Evolutionary conservation across 2,113 vertebrate genomes (phyloP).

Genomic region (Gadus macrocephalus): DNA sequence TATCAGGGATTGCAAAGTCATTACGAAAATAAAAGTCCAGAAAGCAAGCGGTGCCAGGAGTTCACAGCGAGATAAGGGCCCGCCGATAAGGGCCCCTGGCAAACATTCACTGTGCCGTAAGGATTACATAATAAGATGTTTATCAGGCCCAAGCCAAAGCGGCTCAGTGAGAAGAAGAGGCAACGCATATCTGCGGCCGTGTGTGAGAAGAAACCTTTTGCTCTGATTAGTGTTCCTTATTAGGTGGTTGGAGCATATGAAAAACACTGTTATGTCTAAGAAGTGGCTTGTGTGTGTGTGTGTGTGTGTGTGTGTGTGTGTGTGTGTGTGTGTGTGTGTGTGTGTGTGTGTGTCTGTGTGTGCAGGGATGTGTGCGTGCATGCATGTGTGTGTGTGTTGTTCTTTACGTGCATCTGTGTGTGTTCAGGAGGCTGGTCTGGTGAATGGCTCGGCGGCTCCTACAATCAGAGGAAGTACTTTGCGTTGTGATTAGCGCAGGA

Average conservation of each 20-base stretch:
- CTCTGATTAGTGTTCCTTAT: background rate
- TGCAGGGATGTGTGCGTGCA: constrained; percentile 18
- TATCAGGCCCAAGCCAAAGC: constrained; percentile 60
- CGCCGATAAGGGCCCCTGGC: constrained; percentile 53
- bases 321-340: background rate
- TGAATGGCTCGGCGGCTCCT: constrained; percentile 61
- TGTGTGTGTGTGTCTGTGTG: constrained; percentile 3
- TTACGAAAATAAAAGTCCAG: constrained; percentile 61
- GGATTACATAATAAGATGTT: constrained; percentile 75
- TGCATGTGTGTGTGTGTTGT: constrained; percentile 6
- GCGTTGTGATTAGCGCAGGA: constrained; percentile 76
- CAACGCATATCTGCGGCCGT: constrained; percentile 36
- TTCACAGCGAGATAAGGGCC: constrained; percentile 70
- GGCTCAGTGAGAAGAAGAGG: constrained; percentile 56
- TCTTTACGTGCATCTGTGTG: constrained; percentile 3
- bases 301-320: background rate
- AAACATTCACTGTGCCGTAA: constrained; percentile 76
- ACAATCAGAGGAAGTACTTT: constrained; percentile 78
- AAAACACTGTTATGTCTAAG: background rate
- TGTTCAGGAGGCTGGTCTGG: constrained; percentile 29
- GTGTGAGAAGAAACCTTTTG: background rate
- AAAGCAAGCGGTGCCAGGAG: constrained; percentile 60
- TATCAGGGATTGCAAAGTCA: constrained; percentile 56
- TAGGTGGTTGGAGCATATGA: background rate
- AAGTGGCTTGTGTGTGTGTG: constrained; percentile 11